Evolutionary conservation across 2,113 vertebrate genomes (phyloP), one percentile per base, ranked within the genome.

Genomic region (Micromys minutus): DNA sequence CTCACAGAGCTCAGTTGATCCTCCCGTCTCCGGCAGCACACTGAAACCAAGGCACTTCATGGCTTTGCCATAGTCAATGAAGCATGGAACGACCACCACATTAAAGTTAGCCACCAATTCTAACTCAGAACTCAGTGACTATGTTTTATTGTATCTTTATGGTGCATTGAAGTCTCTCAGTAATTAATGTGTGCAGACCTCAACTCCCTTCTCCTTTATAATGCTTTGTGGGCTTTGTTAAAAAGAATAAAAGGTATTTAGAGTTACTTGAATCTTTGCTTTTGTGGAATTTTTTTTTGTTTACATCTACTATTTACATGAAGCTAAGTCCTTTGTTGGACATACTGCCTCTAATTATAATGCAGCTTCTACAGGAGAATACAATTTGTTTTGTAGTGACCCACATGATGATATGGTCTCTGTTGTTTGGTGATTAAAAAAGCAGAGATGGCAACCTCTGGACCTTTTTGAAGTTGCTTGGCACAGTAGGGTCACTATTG

Each of bases 331-430:
- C 80, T 96, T 95, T 96, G 94, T 97, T 87, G 76, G 80, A 87
- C 89, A 63, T 95, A 95, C 31, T 74, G 71, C 75, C 91, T 96
- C 94, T 96, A 94, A 97, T 97, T 94, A 92, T 90, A 85, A 74
- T 71, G 92, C 71, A 80, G 95, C 67, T 95, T 96, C 92, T 97
- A 13, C 88, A 92, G 97, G 96, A 96, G 86, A 97, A 92, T 93
- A 81, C 94, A 90, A 95, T 97, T 97, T 91, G 87, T 84, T 97
- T 94, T 96, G 79, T 92, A 92, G 22, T 96, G 97, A 96, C 92
- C 90, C 65, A 13, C 93, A 95, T 92, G 95, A 94, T 96, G 96
- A 92, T 76, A 50, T 61, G 65, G 87, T 96, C 96, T 93, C 87
- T 59, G 31, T 63, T 76, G 57, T 59, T 95, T 79, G 92, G 65